Evolutionary conservation across 2,113 vertebrate genomes (phyloP).

Genomic region (Sturnira hondurensis): DNA sequence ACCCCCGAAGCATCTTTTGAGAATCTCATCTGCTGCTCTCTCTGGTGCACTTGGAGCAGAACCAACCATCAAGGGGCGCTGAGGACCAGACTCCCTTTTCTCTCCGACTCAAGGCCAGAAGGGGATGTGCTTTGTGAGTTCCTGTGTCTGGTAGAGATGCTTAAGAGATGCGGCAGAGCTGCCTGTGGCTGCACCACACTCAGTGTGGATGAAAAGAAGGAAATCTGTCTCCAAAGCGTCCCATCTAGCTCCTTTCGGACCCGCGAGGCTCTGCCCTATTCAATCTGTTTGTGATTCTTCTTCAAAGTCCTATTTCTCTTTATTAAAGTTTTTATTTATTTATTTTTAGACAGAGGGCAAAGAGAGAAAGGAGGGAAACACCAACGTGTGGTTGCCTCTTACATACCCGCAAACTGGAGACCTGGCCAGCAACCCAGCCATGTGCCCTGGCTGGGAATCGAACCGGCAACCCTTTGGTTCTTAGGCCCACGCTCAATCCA

Average conservation of each 20-base stretch:
- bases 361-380: no score
- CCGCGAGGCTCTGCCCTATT: neutral
- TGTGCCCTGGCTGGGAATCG: no score
- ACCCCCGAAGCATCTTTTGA: neutral
- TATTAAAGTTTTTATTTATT: no score
- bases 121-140: neutral
- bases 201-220: neutral
- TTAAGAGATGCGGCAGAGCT: neutral
- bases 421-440: no score
- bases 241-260: neutral
- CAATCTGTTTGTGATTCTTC: neutral
- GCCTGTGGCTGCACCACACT: neutral
- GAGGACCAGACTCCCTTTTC: neutral
- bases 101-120: neutral
- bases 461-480: no score
- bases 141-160: rapidly evolving
- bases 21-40: neutral
- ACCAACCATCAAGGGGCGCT: neutral
- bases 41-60: neutral
- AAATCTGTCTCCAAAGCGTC: conserved; percentile 9
- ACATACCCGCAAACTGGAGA: no score
- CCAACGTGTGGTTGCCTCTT: no score
- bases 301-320: neutral
- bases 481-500: no score
- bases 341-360: no score